Percentiles rank a stretch among this genome's conserved stretches.
phyloP scores from a whole-genome alignment of 2,113 vertebrate species.

The Xiphias gladius region DNA sequence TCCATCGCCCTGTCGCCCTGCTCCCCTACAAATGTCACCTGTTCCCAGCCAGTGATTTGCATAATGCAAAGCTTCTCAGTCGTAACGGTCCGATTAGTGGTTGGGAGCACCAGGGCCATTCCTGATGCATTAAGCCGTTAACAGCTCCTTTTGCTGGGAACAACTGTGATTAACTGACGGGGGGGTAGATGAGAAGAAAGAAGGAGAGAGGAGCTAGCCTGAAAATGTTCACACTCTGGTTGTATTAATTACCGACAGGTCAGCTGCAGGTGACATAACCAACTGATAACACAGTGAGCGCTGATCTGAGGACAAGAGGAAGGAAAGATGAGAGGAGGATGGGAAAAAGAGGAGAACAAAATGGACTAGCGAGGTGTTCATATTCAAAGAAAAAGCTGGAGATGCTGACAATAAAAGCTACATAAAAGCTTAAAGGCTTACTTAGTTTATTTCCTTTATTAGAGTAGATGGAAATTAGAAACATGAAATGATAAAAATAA shows the following conservation, averaged over 20 bases:
- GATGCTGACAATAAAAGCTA: neutral
- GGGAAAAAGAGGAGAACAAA: neutral
- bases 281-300: constrained; percentile 33
- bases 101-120: constrained; percentile 95
- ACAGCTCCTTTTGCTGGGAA: constrained; percentile 84
- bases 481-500: neutral
- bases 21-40: constrained; percentile 99
- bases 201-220: constrained; percentile 40
- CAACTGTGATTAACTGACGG: constrained; percentile 90
- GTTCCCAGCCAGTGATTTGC: constrained; percentile 99
- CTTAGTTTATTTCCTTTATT: neutral
- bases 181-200: constrained; percentile 51
- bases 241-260: constrained; percentile 78
- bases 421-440: neutral
- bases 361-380: neutral
- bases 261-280: constrained; percentile 57
- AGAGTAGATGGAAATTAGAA: neutral
- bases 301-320: neutral
- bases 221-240: constrained; percentile 70
- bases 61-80: constrained; percentile 99
- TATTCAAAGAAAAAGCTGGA: neutral
- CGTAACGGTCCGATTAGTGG: constrained; percentile 99
- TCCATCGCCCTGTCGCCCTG: constrained; percentile 80
- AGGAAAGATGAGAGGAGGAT: neutral
- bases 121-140: constrained; percentile 92